Base-by-base conservation (phyloP, 37 sponge, comb jelly and placozoan genomes). In the Diacarnus erythraeanus region DNA sequence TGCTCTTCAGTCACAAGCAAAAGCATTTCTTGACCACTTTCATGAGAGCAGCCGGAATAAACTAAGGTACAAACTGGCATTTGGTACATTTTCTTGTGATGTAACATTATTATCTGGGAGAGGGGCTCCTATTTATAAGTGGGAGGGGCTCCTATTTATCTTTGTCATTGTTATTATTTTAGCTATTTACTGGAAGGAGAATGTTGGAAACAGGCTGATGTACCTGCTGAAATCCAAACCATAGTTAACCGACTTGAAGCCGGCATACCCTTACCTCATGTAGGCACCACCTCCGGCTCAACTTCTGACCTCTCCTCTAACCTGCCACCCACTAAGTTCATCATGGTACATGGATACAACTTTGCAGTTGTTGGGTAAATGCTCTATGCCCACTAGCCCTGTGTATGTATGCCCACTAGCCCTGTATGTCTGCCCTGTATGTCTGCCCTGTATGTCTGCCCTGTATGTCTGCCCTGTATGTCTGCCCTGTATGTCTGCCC, bases 321-420 rank as follows among this genome's bases (percentile, higher is more conserved):
- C 47, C 57, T 47, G 21, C 64, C 84, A 66, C 47, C 47, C 66
- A 68, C 67, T 35, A 78, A 81, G 36, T 83, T 79, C 40, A 77
- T 94, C 12, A n/a, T 80, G 0, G 76, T 94, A 0, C 84, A 87
- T 30, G 86, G 83, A 67, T 75, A 91, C 36, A 71, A 70, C 22
- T 94, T 81, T 77, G 79, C 95, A 47, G 91, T 94, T 41, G 86
- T 90, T n/a, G 82, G 92, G 95, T 94, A 35, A 57, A 89, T n/a
- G n/a, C n/a, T n/a, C n/a, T n/a, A n/a, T n/a, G n/a, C n/a, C n/a
- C n/a, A n/a, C n/a, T n/a, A n/a, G n/a, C n/a, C n/a, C n/a, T n/a
- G n/a, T n/a, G n/a, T n/a, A n/a, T n/a, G n/a, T n/a, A n/a, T n/a
- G n/a, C n/a, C n/a, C n/a, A n/a, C n/a, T n/a, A n/a, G n/a, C n/a